phyloP scores from a whole-genome alignment of 2,797 vertebrate genomes.

The Sebastes kiyomatsui region DNA sequence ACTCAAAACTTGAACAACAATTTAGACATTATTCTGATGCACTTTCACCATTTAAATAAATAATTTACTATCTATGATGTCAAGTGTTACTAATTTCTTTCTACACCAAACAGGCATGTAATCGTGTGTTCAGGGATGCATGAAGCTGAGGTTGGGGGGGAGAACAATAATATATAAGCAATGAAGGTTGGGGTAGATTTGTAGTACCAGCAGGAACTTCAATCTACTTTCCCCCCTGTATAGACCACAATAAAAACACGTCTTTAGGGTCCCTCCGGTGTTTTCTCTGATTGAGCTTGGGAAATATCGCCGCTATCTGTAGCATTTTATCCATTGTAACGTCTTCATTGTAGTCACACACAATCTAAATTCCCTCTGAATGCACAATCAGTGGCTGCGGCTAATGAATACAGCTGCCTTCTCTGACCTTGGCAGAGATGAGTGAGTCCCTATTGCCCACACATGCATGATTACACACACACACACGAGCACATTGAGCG shows the following conservation, averaged over 20 bases:
- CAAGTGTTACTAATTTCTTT: no score
- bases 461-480: constrained; percentile 40
- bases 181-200: no score
- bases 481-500: constrained; percentile 26
- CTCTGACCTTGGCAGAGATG: constrained; percentile 73
- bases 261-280: background rate
- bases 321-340: constrained; percentile 34
- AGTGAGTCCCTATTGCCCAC: constrained; percentile 50
- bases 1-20: no score
- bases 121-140: background rate
- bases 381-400: constrained; percentile 56
- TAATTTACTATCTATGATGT: no score
- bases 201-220: no score
- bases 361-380: constrained; percentile 62
- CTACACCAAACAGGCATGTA: no score
- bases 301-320: constrained; percentile 46
- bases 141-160: no score
- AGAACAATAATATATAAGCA: no score
- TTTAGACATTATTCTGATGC: no score
- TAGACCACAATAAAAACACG: constrained; percentile 1
- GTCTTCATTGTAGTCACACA: constrained; percentile 52
- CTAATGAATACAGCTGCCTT: constrained; percentile 70
- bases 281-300: constrained; percentile 36
- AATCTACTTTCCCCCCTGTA: no score
- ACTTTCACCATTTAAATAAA: no score